Base-by-base conservation (phyloP, 2,113 vertebrate species). In the Onychostoma macrolepis region DNA sequence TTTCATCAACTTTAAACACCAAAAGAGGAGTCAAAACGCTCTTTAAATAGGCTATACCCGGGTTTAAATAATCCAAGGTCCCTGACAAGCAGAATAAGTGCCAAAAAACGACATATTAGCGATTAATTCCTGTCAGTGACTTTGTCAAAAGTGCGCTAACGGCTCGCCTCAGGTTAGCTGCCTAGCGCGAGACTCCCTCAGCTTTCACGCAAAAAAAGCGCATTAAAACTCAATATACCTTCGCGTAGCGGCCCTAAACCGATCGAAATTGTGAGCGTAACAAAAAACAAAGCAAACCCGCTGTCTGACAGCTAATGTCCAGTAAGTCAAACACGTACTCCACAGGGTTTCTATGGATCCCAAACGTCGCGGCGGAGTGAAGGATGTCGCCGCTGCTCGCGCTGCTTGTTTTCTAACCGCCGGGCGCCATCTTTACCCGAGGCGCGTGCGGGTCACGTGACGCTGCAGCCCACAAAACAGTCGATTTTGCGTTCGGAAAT, bases 391-490 rank as follows among this genome's bases (percentile, higher is more conserved):
- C 92, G 91, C 91, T 92, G 86, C 89, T 91, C 94, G 94, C 93
- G 95, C 93, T 92, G 94, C 93, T 94, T 88, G 96, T 95, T 94
- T 95, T 96, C 96, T 97, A 95, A 94, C 94, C 95, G 92, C 88
- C 95, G 84, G 95, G 95, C 97, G 97, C 97, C 97, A 99, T 98
- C 96, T 97, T 98, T 95, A 96, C 97, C 93, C 91, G 92, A 90
- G 90, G 93, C 94, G 93, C 94, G 92, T 94, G 95, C 81, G 6
- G 89, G 88, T 95, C 97, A 97, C 97, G 97, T 98, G 97, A 98
- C 94, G 88, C 48, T 91, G 61, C 65, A 88, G 89, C 89, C 91
- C 90, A 36, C 83, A 84, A 82, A 88, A 87, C 84, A 90, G 89
- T 74, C 77, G 86, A 74, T 91, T 92, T 79, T 67, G 58, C 36